phyloP scores from a whole-genome alignment of 2,113 vertebrate species.

The Bubo bubo region DNA sequence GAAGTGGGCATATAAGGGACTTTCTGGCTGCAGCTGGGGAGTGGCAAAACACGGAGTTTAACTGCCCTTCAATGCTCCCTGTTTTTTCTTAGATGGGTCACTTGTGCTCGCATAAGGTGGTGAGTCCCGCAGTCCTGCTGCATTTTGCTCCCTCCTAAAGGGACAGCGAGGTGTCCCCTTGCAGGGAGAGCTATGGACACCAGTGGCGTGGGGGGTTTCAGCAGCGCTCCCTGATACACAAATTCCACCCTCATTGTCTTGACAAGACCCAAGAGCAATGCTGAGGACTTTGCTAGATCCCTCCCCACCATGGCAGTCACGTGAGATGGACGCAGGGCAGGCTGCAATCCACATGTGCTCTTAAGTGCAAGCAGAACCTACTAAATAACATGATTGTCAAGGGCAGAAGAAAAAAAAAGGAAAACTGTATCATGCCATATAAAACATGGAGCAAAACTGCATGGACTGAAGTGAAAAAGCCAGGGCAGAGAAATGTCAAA shows the following conservation, averaged over 20 bases:
- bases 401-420: not conserved
- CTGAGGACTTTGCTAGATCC: not conserved
- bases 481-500: not conserved
- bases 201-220: accelerated
- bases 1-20: not conserved
- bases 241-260: not conserved
- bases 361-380: not conserved
- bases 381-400: not conserved
- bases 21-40: not conserved
- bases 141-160: not conserved
- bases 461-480: not conserved
- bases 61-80: not conserved
- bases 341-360: not conserved
- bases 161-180: not conserved
- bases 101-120: accelerated
- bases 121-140: not conserved
- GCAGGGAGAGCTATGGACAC: not conserved
- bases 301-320: not conserved
- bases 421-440: accelerated
- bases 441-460: not conserved
- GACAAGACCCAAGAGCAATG: not conserved
- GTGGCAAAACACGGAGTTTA: not conserved
- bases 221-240: not conserved
- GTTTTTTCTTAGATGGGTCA: not conserved
- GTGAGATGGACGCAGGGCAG: not conserved